Evolutionary conservation across 2,888 invertebrate genomes (phyloP), one percentile per base, ranked within the genome.

Genomic region (Hydropsyche betteni): DNA sequence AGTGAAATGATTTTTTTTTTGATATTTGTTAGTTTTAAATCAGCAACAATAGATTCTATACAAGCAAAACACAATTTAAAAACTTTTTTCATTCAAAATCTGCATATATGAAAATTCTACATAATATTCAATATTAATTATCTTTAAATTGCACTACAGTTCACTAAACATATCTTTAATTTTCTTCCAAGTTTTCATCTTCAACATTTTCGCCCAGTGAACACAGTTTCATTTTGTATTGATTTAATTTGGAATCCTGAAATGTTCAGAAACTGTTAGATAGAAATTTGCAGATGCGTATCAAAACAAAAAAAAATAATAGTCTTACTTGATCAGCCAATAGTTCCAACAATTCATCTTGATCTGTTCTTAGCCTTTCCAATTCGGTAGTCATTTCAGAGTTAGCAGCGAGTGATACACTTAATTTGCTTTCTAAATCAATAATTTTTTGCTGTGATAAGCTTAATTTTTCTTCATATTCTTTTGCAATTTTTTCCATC

Each of bases 291-390:
- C 8, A 51, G 2, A 51, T 12, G 1, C n/a, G 2, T 51, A 3
- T 55, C n/a, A 55, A n/a, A 16, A 55, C 8, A 55, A 3, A n/a
- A n/a, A n/a, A n/a, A 55, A 55, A 55, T 69, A 10, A 38, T n/a
- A 55, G 6, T 14, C 33, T 58, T 69, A 87, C 98, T 88, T 98
- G 97, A 83, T 98, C 96, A 0, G 95, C 93, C 53, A 99, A 86
- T 76, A 99, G 85, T 82, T 95, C 93, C 75, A 99, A 85, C 78
- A 99, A 85, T 85, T 98, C 97, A 80, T 99, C 98, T 84, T 98
- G 98, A 82, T 99, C 98, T 82, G 92, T 94, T 82, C 90, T 91
- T 78, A 96, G 82, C 80, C 89, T 88, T 55, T 90, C 90, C 80
- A 94, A 82, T 80, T 93, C 91, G 0, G 83, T 81, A 73, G 83